Evolutionary conservation across 2,113 vertebrate species (phyloP), one percentile per base, ranked within the genome.

Genomic region (Tetrax tetrax): DNA sequence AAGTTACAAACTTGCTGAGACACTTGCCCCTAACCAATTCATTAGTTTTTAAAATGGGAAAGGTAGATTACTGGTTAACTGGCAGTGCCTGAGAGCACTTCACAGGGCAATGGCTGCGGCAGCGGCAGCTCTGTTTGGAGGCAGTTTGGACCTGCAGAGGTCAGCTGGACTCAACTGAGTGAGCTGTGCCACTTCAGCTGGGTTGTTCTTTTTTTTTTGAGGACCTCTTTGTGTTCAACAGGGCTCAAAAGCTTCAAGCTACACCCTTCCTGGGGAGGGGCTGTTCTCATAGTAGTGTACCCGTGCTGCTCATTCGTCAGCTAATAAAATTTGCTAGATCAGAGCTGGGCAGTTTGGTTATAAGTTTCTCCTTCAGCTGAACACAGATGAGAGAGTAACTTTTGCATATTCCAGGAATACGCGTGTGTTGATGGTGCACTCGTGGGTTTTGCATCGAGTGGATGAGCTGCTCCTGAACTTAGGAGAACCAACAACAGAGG

Each of bases 1-100:
- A 37, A 85, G 66, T 88, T 83, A 76, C 0, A 79, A 13, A 68
- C 85, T 69, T 72, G 63, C 61, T 79, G 38, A 24, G 33, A 16
- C 35, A 53, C 37, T 72, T 90, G 33, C 33, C 51, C 35, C 47
- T 79, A 23, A 71, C 29, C 29, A 70, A 47, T n/a, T 31, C 9
- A 45, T 90, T 76, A 56, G 19, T 35, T 78, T 86, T 69, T 64
- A 13, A 38, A 79, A 38, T 0, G 1, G 90, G 56, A 56, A 43
- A 38, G 66, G 38, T 66, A 63, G 33, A 88, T 97, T 94, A 72
- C 70, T 84, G 78, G 74, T 97, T 95, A 93, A 94, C 90, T n/a
- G 63, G 57, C 43, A 71, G 48, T 14, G 23, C 25, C n/a, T 41
- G 61, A 14, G 43, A 80, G 53, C 0, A 0, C 14, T 53, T 18